Evolutionary conservation across 2,113 vertebrate species (phyloP), one percentile per base, ranked within the genome.

Genomic region (Eudorcas thomsonii): DNA sequence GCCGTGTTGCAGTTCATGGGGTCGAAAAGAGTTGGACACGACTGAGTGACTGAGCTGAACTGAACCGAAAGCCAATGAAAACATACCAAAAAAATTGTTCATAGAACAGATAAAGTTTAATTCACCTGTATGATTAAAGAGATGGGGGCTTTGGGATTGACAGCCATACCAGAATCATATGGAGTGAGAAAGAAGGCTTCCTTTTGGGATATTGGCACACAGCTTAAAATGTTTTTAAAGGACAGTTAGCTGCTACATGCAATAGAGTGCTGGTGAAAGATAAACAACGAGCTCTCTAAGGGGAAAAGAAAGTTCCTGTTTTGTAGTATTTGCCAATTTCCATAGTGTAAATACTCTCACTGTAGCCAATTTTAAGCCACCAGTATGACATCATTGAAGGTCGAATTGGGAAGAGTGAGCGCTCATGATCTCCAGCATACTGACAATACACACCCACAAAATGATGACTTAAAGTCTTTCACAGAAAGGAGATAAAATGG

Each of bases 1-100:
- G 60, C 6, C 6, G 3, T 64, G 60, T 30, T 64, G 14, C 1
- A 0, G 3, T 64, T 64, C 60, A 64, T 33, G 30, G 60, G 60
- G 30, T 33, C 0, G 0, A 7, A 64, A 64, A 64, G 60, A 64
- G 60, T 64, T 6, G 0, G 60, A 64, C 60, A 64, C 0, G 3
- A 64, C 14, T 64, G 30, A 64, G 60, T 4, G 6, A 33, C 60
- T 64, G 30, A 64, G 33, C 60, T 62, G 21, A 57, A 62, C 60
- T 62, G 60, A 33, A 62, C 6, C 33, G 60, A 64, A 14, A 62
- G 6, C 14, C 60, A 62, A 33, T 62, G 64, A 96, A 96, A 86
- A 14, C 52, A 92, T 43, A 59, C 9, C 13, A 64, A 77, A 64
- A 82, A 60, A 4, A 71, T 30, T 36, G 17, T 67, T 64, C 25